Percentiles rank a stretch among this genome's conserved stretches.
These are phyloP conservation scores for Colletes collaris DNA, from an alignment of 2,888 invertebrate genomes.

Conservation along the genomic window DNA sequence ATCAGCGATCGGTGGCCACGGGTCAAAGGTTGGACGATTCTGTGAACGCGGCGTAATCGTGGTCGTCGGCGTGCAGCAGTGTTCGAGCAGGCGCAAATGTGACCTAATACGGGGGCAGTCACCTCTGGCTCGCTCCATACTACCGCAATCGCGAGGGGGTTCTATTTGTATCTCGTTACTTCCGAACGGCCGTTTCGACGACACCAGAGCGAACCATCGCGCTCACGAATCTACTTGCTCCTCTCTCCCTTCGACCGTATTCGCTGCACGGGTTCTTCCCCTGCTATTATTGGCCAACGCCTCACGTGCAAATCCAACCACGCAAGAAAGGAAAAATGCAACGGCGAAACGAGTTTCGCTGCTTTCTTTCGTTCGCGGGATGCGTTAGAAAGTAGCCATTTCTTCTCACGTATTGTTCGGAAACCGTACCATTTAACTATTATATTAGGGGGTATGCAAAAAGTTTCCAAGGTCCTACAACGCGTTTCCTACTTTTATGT, in stretches of 20 bases:
- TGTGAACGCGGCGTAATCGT: conserved; percentile 60
- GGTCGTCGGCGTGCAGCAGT: conserved; percentile 39
- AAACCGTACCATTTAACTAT: too few relatives aligned
- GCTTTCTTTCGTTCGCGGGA: too few relatives aligned
- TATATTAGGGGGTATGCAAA: too few relatives aligned
- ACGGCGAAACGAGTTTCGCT: too few relatives aligned
- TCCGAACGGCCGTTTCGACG: conserved; percentile 73
- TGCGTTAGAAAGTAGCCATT: too few relatives aligned
- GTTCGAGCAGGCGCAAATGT: conserved; percentile 76
- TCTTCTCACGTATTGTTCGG: too few relatives aligned
- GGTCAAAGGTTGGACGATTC: conserved; percentile 64
- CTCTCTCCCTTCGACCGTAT: conserved; percentile 4
- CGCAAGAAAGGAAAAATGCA: too few relatives aligned
- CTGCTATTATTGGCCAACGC: too few relatives aligned
- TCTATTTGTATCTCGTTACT: conserved; percentile 80
- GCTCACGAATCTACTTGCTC: conserved; percentile 20
- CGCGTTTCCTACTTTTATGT: too few relatives aligned
- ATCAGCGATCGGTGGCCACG: conserved; percentile 48
- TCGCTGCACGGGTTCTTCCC: background rate
- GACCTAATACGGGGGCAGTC: conserved; percentile 82
- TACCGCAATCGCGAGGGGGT: conserved; percentile 74
- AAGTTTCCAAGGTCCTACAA: too few relatives aligned
- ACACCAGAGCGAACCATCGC: conserved; percentile 47
- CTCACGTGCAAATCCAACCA: too few relatives aligned
- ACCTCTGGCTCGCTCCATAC: conserved; percentile 63